Base-by-base conservation (phyloP, 2,113 vertebrate species). In the Epinephelus lanceolatus region DNA sequence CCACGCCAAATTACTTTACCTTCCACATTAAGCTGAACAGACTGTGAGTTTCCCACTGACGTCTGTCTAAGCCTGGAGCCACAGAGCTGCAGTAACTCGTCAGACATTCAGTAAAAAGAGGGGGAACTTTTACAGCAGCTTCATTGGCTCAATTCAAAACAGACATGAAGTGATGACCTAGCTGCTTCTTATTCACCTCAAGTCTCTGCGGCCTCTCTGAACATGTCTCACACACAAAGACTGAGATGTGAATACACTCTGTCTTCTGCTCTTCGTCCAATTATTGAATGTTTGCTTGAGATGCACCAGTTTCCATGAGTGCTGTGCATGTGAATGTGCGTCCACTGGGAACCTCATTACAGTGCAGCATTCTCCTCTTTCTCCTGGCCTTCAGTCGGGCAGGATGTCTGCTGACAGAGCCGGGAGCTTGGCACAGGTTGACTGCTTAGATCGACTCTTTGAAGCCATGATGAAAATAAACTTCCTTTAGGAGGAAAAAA, bases 121-220 rank as follows among this genome's bases (percentile, higher is more conserved):
- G 33, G 7, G 33, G 33, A 14, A 25, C 23, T 25, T 25, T 10
- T 23, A 1, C 55, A 23, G 55, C 62, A 19, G 33, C 33, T 53
- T 55, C 30, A 19, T 5, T 14, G 47, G 49, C 14, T n/a, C 1
- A 6, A 65, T 14, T 71, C 19, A 71, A n/a, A 12, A 21, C 0
- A 5, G 17, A 3, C 47, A 27, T 5, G 30, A 53, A n/a, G 53
- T 30, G 79, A 74, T 40, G 56, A 70, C 49, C 5, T 0, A n/a
- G 56, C 23, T 19, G 40, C 80, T 71, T 71, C 59, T 42, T 42
- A 71, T 57, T 65, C 72, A 40, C 59, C 45, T 51, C 45, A 12
- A 30, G 55, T 21, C 23, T 49, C 56, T 42, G 70, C 15, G 30
- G 30, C 27, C 6, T 11, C 14, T 60, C 10, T 63, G 40, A 55